A percentile compares a stretch with the other conserved stretches of the same genome.
Conservation (phyloP, 2,888 invertebrate species). For the Plutella xylostella region DNA sequence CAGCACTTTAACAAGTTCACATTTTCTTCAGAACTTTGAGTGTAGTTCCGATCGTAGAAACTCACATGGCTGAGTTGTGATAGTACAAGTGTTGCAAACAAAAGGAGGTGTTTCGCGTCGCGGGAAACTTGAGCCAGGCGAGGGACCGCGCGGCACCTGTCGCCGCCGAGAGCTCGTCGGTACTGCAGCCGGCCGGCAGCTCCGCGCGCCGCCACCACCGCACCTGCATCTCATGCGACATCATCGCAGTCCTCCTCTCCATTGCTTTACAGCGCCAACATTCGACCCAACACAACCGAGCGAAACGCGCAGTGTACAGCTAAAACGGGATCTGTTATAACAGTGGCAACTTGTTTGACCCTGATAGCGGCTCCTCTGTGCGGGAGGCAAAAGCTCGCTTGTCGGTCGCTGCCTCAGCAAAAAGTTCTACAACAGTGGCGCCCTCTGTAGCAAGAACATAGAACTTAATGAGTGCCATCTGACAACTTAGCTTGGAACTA, state of each 20-base stretch:
- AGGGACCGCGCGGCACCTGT: constrained; percentile 46
- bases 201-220: constrained; percentile 29
- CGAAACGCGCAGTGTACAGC: constrained; percentile 29
- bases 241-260: neutral
- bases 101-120: constrained; percentile 53
- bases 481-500: neutral
- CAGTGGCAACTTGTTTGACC: neutral
- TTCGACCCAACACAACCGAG: too few relatives aligned
- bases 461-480: constrained; percentile 17
- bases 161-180: constrained; percentile 51
- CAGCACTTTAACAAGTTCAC: constrained; percentile 48
- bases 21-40: constrained; percentile 22
- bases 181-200: constrained; percentile 41
- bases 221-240: constrained; percentile 21
- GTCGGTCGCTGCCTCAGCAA: neutral
- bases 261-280: neutral
- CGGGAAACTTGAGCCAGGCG: constrained; percentile 34
- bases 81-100: constrained; percentile 30
- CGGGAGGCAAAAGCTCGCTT: constrained; percentile 1
- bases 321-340: neutral
- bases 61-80: neutral
- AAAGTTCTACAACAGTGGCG: constrained; percentile 5
- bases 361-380: neutral
- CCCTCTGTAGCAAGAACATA: constrained; percentile 11
- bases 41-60: neutral